Conservation (phyloP, 2,888 invertebrate species). For the Tinea trinotella region DNA sequence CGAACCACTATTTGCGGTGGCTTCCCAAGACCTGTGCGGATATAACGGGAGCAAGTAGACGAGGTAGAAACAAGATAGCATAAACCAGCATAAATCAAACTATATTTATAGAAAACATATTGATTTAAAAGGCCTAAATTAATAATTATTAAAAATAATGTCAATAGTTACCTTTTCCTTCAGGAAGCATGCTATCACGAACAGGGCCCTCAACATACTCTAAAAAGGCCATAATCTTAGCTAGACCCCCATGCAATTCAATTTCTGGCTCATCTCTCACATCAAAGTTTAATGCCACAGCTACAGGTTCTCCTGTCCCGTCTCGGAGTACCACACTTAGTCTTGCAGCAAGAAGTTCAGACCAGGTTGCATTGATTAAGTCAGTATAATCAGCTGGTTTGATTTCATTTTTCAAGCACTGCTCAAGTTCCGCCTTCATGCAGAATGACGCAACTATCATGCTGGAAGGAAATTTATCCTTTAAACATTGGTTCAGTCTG, state of each 20-base stretch:
- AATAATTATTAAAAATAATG: too few species aligned
- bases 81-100: too few species aligned
- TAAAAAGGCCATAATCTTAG: constrained; percentile 83
- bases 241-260: constrained; percentile 77
- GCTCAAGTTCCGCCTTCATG: constrained; percentile 88
- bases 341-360: constrained; percentile 76
- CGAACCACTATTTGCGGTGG: too few species aligned
- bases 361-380: constrained; percentile 80
- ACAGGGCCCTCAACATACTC: constrained; percentile 84
- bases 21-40: too few species aligned
- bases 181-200: constrained; percentile 65
- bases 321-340: constrained; percentile 81
- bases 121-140: too few species aligned
- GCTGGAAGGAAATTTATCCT: constrained; percentile 46
- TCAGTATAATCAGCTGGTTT: constrained; percentile 77
- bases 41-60: too few species aligned
- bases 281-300: constrained; percentile 86
- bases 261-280: constrained; percentile 85
- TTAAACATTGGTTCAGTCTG: too few species aligned
- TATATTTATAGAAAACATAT: too few species aligned
- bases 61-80: too few species aligned
- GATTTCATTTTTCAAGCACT: constrained; percentile 81
- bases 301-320: constrained; percentile 67
- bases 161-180: constrained; percentile 59
- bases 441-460: constrained; percentile 90